Conservation (phyloP, 1,140 invertebrate genomes). For the Drosophila guanche region DNA sequence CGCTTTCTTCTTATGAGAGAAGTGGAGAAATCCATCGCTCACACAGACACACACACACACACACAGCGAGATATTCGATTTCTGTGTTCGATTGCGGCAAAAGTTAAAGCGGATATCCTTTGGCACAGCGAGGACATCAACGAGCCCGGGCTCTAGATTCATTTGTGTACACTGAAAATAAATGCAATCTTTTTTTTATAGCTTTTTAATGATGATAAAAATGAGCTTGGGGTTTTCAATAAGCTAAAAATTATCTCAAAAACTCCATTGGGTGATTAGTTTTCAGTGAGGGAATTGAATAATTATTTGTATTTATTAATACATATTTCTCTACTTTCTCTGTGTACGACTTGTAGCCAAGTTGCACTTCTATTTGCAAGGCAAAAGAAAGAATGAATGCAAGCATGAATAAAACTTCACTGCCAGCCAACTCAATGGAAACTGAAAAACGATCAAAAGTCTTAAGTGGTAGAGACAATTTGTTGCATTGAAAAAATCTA, state of each 20-base stretch:
- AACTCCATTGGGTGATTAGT: too few relatives aligned
- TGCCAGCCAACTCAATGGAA: constrained; percentile 17
- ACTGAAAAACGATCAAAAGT: constrained; percentile 38
- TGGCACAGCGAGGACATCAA: constrained; percentile 46
- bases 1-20: constrained; percentile 40
- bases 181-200: background rate
- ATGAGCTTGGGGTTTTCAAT: too few relatives aligned
- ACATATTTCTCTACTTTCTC: too few relatives aligned
- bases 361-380: constrained; percentile 16
- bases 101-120: constrained; percentile 55
- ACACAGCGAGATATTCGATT: constrained; percentile 29
- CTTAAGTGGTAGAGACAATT: constrained; percentile 25
- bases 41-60: constrained; percentile 9
- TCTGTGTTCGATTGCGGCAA: constrained; percentile 51
- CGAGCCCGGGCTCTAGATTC: constrained; percentile 30
- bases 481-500: constrained; percentile 7
- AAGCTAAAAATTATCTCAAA: too few relatives aligned
- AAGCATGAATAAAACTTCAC: constrained; percentile 6
- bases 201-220: background rate
- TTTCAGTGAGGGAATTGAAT: too few relatives aligned
- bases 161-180: constrained; percentile 15
- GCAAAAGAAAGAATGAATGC: background rate
- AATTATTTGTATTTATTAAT: too few relatives aligned
- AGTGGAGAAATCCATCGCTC: constrained; percentile 38
- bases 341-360: constrained; percentile 38